Base-by-base conservation (phyloP, 2,888 invertebrate species). In the Urechis unicinctus region DNA sequence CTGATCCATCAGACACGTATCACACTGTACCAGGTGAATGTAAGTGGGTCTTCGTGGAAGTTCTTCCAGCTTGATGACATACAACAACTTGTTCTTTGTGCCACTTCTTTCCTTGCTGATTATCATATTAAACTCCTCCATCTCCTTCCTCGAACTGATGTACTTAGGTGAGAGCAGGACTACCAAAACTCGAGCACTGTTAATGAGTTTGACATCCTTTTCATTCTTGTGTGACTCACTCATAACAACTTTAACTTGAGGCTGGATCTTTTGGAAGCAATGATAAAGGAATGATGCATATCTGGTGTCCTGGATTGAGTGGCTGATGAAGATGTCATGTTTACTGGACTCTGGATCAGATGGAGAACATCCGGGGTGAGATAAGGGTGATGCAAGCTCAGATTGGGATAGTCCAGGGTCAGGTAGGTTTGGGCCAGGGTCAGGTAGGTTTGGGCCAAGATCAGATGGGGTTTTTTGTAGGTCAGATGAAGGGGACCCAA, bases 121-220 rank as follows among this genome's bases (percentile, higher is more conserved):
- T 4, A 68, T 67, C 2, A 70, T 58, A 51, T 70, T 68, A 2
- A 74, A 65, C 53, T 73, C 70, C 31, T 73, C 68, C 53, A 69
- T 60, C 13, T 67, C 65, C 44, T 65, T 59, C 13, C 56, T 50
- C 6, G 68, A 67, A n/a, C 59, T 46, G 2, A 69, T 41, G 47
- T 66, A 71, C 17, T 67, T 63, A 17, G 65, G 56, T 0, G 72
- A 71, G 6, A 74, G 53, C 28, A 74, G 62, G 22, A 69, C 52
- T 2, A 74, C 67, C 21, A 73, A 63, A 43, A 63, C 60, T 36
- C 61, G 59, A 2, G 72, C 68, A 6, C 57, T 57, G 46, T 72
- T 69, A 22, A 58, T 28, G 41, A 31, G 52, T 44, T 25, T 28
- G 9, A 31, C 24, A 17, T 49, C 41, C 22, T 47, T 31, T 21